These are phyloP conservation scores for Fregetta grallaria DNA, from an alignment of 2,113 vertebrate species.

Conservation along the genomic window DNA sequence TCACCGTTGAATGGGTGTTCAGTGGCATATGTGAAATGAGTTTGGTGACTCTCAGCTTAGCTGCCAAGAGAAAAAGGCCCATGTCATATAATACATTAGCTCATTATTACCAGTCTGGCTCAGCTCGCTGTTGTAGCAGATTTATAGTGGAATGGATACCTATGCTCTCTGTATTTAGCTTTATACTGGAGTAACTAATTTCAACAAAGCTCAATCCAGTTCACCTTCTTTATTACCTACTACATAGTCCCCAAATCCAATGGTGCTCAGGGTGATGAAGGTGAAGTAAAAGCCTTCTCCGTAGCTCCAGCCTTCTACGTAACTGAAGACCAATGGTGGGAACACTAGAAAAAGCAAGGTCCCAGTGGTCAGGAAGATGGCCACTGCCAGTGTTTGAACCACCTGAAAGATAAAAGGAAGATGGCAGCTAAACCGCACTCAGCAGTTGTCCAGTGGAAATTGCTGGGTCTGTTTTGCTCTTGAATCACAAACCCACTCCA, in stretches of 20 bases:
- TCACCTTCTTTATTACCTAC: constrained; percentile 70
- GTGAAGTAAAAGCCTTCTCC: constrained; percentile 85
- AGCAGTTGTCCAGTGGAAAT: background rate
- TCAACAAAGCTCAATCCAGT: background rate
- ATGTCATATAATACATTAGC: background rate
- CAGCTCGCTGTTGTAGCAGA: background rate
- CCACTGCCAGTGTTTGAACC: constrained; percentile 78
- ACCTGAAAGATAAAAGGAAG: constrained; percentile 52
- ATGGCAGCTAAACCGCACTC: background rate
- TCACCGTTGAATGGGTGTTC: background rate
- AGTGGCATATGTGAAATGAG: background rate
- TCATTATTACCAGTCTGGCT: background rate
- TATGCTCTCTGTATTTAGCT: background rate
- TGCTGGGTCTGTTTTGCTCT: background rate
- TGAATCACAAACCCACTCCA: background rate
- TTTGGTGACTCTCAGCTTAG: background rate
- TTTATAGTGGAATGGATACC: background rate
- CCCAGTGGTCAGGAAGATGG: constrained; percentile 80
- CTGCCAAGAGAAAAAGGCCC: background rate
- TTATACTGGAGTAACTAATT: background rate
- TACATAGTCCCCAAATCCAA: constrained; percentile 85
- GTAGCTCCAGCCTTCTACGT: constrained; percentile 83
- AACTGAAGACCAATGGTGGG: constrained; percentile 88
- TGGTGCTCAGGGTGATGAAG: constrained; percentile 87
- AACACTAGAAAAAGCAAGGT: constrained; percentile 84